A percentile compares a stretch with the other conserved stretches of the same genome.
Conservation (phyloP, 2,888 invertebrate genomes). For the Dusona sp. region DNA sequence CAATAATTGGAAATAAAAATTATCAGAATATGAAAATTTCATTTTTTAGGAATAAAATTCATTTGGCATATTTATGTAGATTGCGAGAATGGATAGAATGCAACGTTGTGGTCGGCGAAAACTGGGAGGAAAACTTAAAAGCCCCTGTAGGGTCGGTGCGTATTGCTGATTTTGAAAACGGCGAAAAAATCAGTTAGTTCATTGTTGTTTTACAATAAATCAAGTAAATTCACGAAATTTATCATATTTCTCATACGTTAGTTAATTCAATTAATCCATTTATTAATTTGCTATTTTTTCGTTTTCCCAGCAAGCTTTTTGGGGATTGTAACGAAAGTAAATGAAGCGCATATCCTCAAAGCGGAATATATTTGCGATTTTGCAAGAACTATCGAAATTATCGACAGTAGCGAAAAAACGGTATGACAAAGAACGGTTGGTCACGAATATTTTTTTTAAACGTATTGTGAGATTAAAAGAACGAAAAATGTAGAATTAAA, state of each 20-base stretch:
- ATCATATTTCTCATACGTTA: background rate
- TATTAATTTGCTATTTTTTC: background rate
- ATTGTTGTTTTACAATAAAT: background rate
- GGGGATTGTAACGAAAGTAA: conserved; percentile 17
- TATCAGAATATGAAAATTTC: background rate
- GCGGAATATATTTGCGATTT: background rate
- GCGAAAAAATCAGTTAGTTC: conserved; percentile 38
- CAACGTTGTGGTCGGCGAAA: background rate
- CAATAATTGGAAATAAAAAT: background rate
- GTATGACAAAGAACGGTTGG: background rate
- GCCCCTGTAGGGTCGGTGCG: background rate
- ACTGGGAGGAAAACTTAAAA: background rate
- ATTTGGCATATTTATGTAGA: conserved; percentile 3
- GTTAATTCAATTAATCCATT: background rate
- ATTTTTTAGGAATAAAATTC: background rate
- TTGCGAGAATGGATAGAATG: conserved; percentile 12
- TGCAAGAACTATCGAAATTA: conserved; percentile 31
- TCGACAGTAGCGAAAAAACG: conserved; percentile 16
- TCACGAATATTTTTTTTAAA: background rate
- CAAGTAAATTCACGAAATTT: background rate
- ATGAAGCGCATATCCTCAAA: background rate
- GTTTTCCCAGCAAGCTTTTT: conserved; percentile 13
- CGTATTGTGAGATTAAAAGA: too few species aligned
- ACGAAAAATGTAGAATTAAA: too few species aligned
- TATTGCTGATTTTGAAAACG: conserved; percentile 12